phyloP scores from a whole-genome alignment of 2,888 invertebrate genomes.

The Metallyticus violacea region DNA sequence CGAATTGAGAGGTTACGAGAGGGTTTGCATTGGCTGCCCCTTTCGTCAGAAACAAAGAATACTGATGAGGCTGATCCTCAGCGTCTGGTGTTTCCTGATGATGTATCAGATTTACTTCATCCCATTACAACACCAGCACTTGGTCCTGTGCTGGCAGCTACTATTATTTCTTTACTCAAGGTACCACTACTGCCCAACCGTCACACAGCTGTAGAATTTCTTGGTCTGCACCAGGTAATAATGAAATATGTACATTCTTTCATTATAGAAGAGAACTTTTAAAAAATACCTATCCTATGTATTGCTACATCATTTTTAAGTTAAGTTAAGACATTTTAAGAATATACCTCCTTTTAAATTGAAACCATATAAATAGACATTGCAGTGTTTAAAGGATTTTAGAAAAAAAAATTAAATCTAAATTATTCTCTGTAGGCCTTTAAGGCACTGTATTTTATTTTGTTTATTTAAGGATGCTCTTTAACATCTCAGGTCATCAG shows the following conservation, averaged over 20 bases:
- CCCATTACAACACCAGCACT: slow-evolving; percentile 59
- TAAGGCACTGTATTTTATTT: too few relatives aligned
- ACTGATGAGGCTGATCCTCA: slow-evolving; percentile 55
- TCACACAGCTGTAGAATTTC: slow-evolving; percentile 31
- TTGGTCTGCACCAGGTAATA: slow-evolving; percentile 42
- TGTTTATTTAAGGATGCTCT: too few relatives aligned
- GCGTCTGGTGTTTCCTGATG: slow-evolving; percentile 61
- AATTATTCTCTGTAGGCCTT: too few relatives aligned
- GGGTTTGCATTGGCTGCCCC: slow-evolving; percentile 66
- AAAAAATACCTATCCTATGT: too few relatives aligned
- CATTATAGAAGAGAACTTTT: too few relatives aligned
- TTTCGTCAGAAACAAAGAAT: slow-evolving; percentile 48
- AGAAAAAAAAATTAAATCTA: too few relatives aligned
- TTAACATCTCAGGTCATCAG: too few relatives aligned
- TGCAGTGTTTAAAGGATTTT: too few relatives aligned
- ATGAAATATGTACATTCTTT: not conserved
- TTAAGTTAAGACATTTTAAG: too few relatives aligned
- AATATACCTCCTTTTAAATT: too few relatives aligned
- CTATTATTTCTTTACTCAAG: slow-evolving; percentile 42
- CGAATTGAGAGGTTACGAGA: slow-evolving; percentile 72
- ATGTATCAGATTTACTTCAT: slow-evolving; percentile 65
- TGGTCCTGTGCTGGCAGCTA: slow-evolving; percentile 58
- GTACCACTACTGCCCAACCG: slow-evolving; percentile 56
- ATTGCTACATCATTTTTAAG: too few relatives aligned
- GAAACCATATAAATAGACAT: too few relatives aligned